These are phyloP conservation scores for Anomalospiza imberbis DNA, from an alignment of 2,797 vertebrate species.

Conservation along the genomic window DNA sequence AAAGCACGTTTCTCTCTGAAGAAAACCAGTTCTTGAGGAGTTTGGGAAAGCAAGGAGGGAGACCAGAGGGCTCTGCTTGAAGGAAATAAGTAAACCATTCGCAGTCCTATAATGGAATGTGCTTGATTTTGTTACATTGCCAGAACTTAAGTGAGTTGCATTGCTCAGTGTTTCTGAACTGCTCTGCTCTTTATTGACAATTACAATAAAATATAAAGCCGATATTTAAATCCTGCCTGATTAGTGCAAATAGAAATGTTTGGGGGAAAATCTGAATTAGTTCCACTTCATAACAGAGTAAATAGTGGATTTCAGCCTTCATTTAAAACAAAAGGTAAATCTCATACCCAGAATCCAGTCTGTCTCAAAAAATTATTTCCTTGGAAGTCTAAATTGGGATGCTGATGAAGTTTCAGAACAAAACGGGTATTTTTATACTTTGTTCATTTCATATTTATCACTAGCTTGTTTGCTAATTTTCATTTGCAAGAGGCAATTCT, in stretches of 20 bases:
- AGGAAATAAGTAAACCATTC: background rate
- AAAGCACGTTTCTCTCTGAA: background rate
- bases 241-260: constrained; percentile 66
- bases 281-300: constrained; percentile 61
- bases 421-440: constrained; percentile 80
- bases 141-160: constrained; percentile 64
- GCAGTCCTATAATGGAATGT: background rate
- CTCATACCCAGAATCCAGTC: constrained; percentile 67
- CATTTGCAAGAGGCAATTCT: constrained; percentile 97
- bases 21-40: background rate
- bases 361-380: constrained; percentile 62
- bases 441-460: constrained; percentile 96
- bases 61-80: background rate
- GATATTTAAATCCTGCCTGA: constrained; percentile 54
- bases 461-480: constrained; percentile 99
- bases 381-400: constrained; percentile 76
- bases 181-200: constrained; percentile 70
- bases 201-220: constrained; percentile 50
- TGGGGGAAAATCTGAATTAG: constrained; percentile 64
- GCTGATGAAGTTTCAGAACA: constrained; percentile 82
- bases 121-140: background rate
- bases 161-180: constrained; percentile 63
- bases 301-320: constrained; percentile 64
- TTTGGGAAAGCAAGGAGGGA: background rate
- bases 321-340: constrained; percentile 74